Evolutionary conservation across 2,113 vertebrate genomes (phyloP).

Genomic region (Cyprinodon brontotheroides): DNA sequence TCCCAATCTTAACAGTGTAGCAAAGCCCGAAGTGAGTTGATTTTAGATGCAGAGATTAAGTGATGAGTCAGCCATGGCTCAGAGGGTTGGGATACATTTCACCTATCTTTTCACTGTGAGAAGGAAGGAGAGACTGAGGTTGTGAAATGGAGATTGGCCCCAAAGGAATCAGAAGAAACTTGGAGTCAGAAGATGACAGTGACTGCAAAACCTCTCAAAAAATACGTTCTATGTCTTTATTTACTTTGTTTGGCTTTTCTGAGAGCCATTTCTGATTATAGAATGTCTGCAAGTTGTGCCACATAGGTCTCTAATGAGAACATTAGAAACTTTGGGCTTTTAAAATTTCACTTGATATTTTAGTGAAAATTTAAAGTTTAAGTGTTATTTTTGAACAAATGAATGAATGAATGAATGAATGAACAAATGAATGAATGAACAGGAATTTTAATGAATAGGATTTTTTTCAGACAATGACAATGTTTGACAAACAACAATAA

Average conservation of each 20-base stretch:
- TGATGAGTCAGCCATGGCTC: constrained; percentile 67
- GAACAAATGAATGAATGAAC: no score
- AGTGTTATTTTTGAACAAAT: no score
- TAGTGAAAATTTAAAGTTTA: no score
- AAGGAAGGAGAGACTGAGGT: constrained; percentile 15
- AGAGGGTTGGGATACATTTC: constrained; percentile 52
- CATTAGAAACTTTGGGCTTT: background rate
- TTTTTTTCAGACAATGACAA: no score
- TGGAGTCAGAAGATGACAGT: constrained; percentile 25
- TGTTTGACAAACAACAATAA: no score
- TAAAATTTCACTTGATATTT: background rate
- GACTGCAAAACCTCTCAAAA: constrained; percentile 18
- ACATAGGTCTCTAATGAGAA: background rate
- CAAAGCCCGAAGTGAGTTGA: constrained; percentile 52
- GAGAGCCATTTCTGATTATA: background rate
- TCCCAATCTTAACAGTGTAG: constrained; percentile 48
- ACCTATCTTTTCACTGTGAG: constrained; percentile 49
- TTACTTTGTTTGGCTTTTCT: background rate
- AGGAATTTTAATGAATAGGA: no score
- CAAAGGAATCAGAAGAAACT: constrained; percentile 12
- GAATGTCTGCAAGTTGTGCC: background rate
- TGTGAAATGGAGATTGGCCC: constrained; percentile 30
- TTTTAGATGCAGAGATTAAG: constrained; percentile 51
- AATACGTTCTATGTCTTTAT: constrained; percentile 14
- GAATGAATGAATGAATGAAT: no score